Conservation (phyloP, 1,140 invertebrate species). For the Matsumurasca onukii region DNA sequence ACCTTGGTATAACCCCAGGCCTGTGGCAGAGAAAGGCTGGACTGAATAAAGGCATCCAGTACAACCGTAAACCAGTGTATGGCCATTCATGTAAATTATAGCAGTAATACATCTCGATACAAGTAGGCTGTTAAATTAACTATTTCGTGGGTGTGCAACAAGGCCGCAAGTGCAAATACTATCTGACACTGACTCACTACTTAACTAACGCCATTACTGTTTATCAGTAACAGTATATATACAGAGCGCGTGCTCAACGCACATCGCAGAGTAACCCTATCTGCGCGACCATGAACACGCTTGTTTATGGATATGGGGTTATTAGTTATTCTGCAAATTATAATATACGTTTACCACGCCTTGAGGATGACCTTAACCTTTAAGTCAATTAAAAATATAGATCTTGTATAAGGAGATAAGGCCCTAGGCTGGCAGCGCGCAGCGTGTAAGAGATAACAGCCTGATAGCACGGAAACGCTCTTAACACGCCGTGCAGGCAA, state of each 20-base stretch:
- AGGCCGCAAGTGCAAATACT: no score
- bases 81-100: no score
- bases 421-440: not conserved
- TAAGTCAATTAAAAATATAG: slow-evolving; percentile 28
- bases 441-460: not conserved
- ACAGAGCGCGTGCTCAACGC: not conserved
- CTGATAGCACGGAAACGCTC: slow-evolving; percentile 4
- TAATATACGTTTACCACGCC: slow-evolving; percentile 31
- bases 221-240: not conserved
- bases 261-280: slow-evolving; percentile 2
- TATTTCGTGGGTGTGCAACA: no score
- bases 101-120: no score
- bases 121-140: no score
- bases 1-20: no score
- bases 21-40: no score
- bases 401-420: slow-evolving; percentile 17
- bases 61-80: no score
- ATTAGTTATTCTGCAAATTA: slow-evolving; percentile 30
- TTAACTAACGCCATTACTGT: not conserved
- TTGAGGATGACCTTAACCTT: slow-evolving; percentile 28
- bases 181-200: not conserved
- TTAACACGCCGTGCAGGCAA: slow-evolving; percentile 1
- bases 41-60: no score
- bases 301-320: slow-evolving; percentile 23
- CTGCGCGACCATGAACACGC: slow-evolving; percentile 16